phyloP scores from a whole-genome alignment of 2,113 vertebrate genomes.

The Albula goreensis region DNA sequence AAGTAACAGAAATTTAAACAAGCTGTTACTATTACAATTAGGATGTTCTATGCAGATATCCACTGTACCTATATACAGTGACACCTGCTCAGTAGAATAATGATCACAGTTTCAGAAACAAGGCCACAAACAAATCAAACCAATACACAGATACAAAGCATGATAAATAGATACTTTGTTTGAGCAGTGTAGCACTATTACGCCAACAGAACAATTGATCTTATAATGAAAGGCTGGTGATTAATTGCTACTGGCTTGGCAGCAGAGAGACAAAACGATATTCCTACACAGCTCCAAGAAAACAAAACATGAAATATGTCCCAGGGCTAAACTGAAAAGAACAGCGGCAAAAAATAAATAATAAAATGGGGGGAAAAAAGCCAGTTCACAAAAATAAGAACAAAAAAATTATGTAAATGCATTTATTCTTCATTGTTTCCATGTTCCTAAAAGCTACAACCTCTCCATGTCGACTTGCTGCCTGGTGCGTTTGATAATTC shows the following conservation, averaged over 20 bases:
- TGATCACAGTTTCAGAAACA: not conserved
- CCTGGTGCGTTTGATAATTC: not conserved
- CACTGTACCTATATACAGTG: not conserved
- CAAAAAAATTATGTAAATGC: not conserved
- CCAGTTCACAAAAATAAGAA: not conserved
- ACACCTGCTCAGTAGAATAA: not conserved
- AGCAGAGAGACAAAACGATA: not conserved
- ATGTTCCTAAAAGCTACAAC: not conserved
- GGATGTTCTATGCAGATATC: not conserved
- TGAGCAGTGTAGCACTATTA: not conserved
- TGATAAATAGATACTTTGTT: not conserved
- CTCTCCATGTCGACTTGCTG: not conserved
- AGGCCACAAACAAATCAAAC: not conserved
- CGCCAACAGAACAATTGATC: not conserved
- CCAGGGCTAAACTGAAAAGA: not conserved
- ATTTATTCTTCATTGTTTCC: not conserved
- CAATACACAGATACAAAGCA: not conserved
- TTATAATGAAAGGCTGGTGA: not conserved
- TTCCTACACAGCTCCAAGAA: not conserved
- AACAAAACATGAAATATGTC: constrained; percentile 4
- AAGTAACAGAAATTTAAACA: not conserved
- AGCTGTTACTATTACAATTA: not conserved
- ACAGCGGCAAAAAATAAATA: not conserved
- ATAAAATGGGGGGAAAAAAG: not conserved
- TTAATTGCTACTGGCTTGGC: not conserved